A percentile compares a stretch with the other conserved stretches of the same genome.
Evolutionary conservation across 2,888 invertebrate genomes (phyloP).

Genomic region (Deilephila elpenor): DNA sequence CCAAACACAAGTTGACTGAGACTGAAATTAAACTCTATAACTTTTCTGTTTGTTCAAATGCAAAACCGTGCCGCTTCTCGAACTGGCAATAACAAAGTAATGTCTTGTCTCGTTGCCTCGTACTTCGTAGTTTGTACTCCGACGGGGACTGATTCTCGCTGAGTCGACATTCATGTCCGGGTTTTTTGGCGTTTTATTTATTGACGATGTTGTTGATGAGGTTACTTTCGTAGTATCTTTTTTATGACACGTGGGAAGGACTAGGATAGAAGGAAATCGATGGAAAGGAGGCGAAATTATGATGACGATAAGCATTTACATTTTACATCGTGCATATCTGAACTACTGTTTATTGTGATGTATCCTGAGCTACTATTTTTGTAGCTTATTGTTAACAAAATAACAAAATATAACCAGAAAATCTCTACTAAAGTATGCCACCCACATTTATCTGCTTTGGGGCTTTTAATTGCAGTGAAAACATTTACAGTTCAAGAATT

Average conservation of each 20-base stretch:
- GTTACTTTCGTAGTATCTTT: too few species aligned
- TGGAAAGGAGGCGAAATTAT: too few species aligned
- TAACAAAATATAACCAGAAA: too few species aligned
- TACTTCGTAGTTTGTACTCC: background rate
- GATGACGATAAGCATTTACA: too few species aligned
- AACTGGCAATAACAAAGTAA: conserved; percentile 50
- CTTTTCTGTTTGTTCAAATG: conserved; percentile 46
- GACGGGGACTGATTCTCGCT: background rate
- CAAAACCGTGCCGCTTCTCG: conserved; percentile 42
- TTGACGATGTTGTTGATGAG: background rate
- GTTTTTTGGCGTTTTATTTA: background rate
- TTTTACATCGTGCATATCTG: too few species aligned
- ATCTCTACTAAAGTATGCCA: too few species aligned
- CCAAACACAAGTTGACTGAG: conserved; percentile 11
- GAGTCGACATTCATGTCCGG: background rate
- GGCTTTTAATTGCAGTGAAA: background rate
- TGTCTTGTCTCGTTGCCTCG: conserved; percentile 44
- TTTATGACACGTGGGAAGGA: too few species aligned
- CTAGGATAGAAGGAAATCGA: too few species aligned
- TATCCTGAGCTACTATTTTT: too few species aligned
- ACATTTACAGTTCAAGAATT: background rate
- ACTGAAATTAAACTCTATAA: conserved; percentile 32
- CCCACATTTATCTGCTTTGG: too few species aligned
- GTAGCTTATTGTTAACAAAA: too few species aligned
- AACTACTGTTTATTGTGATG: too few species aligned